Evolutionary conservation across 1,140 invertebrate genomes (phyloP).

Genomic region (Oncopeltus fasciatus): DNA sequence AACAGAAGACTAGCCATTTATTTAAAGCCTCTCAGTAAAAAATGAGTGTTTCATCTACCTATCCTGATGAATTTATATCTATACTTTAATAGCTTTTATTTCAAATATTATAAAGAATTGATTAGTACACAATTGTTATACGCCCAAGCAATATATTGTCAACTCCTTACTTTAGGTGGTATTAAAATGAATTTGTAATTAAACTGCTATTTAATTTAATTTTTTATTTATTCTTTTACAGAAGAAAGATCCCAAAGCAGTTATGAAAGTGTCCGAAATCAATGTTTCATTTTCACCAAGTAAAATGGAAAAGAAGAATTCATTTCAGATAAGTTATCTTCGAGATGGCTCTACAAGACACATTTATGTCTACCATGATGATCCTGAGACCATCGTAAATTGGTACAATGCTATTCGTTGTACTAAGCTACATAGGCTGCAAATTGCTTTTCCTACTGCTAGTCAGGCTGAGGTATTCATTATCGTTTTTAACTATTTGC

Average conservation of each 20-base stretch:
- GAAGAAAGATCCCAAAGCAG: slow-evolving; percentile 63
- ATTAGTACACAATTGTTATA: too few relatives aligned
- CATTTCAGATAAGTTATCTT: slow-evolving; percentile 67
- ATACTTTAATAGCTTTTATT: too few relatives aligned
- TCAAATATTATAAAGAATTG: too few relatives aligned
- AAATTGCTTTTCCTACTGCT: slow-evolving; percentile 68
- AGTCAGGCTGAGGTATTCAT: slow-evolving; percentile 54
- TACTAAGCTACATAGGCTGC: slow-evolving; percentile 65
- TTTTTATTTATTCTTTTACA: slow-evolving; percentile 23
- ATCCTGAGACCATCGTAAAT: slow-evolving; percentile 67
- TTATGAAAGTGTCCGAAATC: slow-evolving; percentile 62
- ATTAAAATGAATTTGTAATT: neutral
- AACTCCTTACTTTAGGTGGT: neutral
- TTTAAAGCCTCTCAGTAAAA: too few relatives aligned
- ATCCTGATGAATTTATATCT: too few relatives aligned
- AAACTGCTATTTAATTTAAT: too few relatives aligned
- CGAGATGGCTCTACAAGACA: slow-evolving; percentile 70
- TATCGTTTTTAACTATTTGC: too few relatives aligned
- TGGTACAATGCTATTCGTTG: slow-evolving; percentile 81
- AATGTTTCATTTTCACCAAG: slow-evolving; percentile 73
- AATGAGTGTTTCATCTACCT: too few relatives aligned
- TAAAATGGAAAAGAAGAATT: slow-evolving; percentile 67
- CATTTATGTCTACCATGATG: slow-evolving; percentile 75
- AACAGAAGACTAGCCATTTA: too few relatives aligned
- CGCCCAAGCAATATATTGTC: too few relatives aligned